Percentiles rank a stretch among this genome's conserved stretches.
phyloP scores from a whole-genome alignment of 2,797 vertebrate species.

The Botia kubotai region DNA sequence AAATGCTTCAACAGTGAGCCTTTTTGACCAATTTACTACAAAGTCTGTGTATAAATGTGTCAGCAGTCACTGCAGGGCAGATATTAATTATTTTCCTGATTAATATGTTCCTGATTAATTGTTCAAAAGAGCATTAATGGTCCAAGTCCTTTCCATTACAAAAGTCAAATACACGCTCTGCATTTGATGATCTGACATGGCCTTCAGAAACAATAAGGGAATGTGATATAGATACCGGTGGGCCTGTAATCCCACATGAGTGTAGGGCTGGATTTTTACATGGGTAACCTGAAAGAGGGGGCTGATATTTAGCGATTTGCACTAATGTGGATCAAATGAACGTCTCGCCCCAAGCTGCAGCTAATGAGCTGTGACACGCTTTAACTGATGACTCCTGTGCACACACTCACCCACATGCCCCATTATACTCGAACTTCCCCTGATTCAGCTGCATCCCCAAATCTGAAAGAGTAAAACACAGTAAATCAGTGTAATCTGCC shows the following conservation, averaged over 20 bases:
- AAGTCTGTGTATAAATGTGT: no score
- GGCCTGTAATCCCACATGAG: conserved; percentile 39
- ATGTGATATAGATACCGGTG: conserved; percentile 26
- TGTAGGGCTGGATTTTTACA: conserved; percentile 27
- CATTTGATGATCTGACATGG: no score
- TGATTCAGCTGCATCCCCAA: conserved; percentile 99
- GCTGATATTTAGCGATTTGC: conserved; percentile 63
- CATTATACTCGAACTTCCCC: conserved; percentile 99
- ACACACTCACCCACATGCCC: conserved; percentile 91
- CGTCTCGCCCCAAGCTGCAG: conserved; percentile 66
- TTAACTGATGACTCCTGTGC: conserved; percentile 4
- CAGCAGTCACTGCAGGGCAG: no score
- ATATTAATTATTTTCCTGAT: no score
- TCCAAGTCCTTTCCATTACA: no score
- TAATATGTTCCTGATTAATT: no score
- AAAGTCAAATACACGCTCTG: no score
- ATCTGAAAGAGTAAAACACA: conserved; percentile 81
- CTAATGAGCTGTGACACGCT: conserved; percentile 78
- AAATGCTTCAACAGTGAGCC: no score
- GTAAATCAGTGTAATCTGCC: conserved; percentile 12
- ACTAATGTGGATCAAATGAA: conserved; percentile 69
- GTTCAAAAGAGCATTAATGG: no score
- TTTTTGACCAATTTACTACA: no score
- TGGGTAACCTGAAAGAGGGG: background rate
- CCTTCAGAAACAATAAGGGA: background rate